Evolutionary conservation across 2,888 invertebrate genomes (phyloP).

Genomic region (Conistra vaccinii): DNA sequence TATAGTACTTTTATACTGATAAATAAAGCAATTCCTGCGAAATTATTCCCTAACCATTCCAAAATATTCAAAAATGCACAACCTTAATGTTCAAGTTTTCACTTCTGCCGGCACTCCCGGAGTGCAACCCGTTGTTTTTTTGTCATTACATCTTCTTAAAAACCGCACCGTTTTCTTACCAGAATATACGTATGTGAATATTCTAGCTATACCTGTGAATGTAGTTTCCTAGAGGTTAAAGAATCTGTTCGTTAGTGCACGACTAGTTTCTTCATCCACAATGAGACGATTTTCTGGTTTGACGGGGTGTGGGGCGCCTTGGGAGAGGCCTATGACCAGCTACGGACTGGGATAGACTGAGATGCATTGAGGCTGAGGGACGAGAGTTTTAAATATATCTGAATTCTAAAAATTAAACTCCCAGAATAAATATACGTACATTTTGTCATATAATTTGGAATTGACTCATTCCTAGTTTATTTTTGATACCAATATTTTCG

Average conservation of each 20-base stretch:
- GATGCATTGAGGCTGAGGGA: not conserved
- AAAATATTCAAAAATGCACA: too few species aligned
- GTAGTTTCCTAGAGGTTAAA: slow-evolving; percentile 19
- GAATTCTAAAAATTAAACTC: not conserved
- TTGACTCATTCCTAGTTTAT: too few species aligned
- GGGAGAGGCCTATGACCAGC: slow-evolving; percentile 41
- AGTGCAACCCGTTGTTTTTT: too few species aligned
- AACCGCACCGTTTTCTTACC: not conserved
- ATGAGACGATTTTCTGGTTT: slow-evolving; percentile 59
- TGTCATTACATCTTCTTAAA: not conserved
- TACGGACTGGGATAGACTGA: not conserved
- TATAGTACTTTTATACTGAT: too few species aligned
- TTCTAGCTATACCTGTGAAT: slow-evolving; percentile 20
- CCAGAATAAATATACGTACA: too few species aligned
- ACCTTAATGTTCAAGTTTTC: too few species aligned
- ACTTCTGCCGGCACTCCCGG: too few species aligned
- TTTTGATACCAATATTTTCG: too few species aligned
- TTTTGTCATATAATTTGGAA: too few species aligned
- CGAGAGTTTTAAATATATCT: too few species aligned
- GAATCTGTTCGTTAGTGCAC: slow-evolving; percentile 47
- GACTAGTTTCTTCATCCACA: slow-evolving; percentile 50
- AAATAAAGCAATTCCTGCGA: too few species aligned
- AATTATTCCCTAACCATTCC: too few species aligned
- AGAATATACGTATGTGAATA: not conserved
- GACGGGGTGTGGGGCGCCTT: slow-evolving; percentile 40